A percentile compares a stretch with the other conserved stretches of the same genome.
phyloP scores from a whole-genome alignment of 2,888 invertebrate species.

The Nephrotoma appendiculata region DNA sequence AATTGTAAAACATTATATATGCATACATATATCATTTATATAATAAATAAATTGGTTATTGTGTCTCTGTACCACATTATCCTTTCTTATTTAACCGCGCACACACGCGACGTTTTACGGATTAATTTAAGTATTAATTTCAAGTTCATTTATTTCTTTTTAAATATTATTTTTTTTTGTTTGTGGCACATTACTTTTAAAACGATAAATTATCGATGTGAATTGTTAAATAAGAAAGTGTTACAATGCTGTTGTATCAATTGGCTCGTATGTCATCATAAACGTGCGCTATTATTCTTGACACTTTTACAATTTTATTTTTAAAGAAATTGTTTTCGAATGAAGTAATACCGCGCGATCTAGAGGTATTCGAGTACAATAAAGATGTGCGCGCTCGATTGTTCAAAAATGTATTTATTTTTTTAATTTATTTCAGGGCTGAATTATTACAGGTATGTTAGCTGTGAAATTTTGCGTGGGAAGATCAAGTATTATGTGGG shows the following conservation, averaged over 20 bases:
- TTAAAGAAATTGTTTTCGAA: background rate
- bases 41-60: background rate
- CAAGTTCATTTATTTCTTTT: background rate
- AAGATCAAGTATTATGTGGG: background rate
- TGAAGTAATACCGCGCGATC: background rate
- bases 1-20: background rate
- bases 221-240: background rate
- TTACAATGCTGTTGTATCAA: background rate
- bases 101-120: background rate
- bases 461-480: too few species aligned
- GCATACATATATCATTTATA: background rate
- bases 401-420: background rate
- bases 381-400: background rate
- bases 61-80: background rate
- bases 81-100: background rate
- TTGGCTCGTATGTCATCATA: background rate
- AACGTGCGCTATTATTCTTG: background rate
- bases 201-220: background rate
- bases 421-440: background rate
- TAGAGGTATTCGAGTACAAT: background rate
- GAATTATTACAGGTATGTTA: too few species aligned
- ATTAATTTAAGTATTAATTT: background rate
- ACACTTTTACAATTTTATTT: background rate
- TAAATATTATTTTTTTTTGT: background rate
- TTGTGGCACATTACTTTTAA: background rate